These are phyloP conservation scores for Phocoena phocoena DNA, from an alignment of 2,113 vertebrate species.

Conservation along the genomic window DNA sequence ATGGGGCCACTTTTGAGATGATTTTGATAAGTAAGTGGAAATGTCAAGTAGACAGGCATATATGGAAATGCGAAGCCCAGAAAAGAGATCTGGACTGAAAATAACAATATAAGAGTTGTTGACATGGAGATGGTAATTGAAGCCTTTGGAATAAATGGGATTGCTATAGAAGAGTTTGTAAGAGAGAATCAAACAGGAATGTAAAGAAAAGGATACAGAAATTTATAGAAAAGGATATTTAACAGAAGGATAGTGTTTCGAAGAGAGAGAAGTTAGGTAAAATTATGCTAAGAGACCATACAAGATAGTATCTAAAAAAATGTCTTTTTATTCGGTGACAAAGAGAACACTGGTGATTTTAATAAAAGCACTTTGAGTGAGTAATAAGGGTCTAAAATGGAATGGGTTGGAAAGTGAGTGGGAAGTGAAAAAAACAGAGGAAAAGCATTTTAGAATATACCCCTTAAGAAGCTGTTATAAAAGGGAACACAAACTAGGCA, in stretches of 20 bases:
- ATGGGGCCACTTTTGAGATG: not conserved
- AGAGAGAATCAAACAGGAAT: not conserved
- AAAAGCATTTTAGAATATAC: not conserved
- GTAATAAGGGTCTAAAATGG: not conserved
- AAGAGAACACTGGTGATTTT: not conserved
- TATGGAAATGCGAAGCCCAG: not conserved
- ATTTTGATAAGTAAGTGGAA: not conserved
- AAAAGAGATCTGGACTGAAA: not conserved
- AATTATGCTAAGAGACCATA: not conserved
- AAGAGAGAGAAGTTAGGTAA: not conserved
- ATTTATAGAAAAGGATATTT: not conserved
- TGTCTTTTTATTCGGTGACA: not conserved
- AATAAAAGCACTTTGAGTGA: not conserved
- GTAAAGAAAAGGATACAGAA: not conserved
- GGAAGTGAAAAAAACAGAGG: not conserved
- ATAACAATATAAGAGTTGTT: not conserved
- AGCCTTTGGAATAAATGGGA: not conserved
- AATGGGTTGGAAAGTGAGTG: not conserved
- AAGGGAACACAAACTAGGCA: not conserved
- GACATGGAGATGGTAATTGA: not conserved
- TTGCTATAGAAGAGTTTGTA: not conserved
- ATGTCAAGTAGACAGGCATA: not conserved
- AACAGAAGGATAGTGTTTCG: not conserved
- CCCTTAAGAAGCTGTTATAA: not conserved
- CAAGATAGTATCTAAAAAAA: not conserved